Evolutionary conservation across 2,888 invertebrate genomes (phyloP), one percentile per base, ranked within the genome.

Genomic region (Nesidiocoris tenuis): DNA sequence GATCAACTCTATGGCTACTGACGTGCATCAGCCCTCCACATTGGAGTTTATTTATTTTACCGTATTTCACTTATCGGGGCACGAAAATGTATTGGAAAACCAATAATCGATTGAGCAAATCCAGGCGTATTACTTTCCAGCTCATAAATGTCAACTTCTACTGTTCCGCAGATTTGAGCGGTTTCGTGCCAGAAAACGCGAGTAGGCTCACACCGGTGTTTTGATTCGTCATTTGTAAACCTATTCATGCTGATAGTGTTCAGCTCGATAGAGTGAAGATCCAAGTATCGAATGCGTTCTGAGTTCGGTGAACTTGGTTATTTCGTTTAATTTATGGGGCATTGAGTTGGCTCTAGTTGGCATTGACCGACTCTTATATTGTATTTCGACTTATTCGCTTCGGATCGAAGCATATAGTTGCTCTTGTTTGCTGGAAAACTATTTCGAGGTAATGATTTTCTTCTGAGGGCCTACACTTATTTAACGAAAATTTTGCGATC

Each of bases 401-500:
- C 39, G 3, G 39, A 12, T 39, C 12, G 39, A 39, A 39, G 39
- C 39, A 39, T n/a, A n/a, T 12, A 12, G 39, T 39, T 39, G 12
- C 39, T 39, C 39, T 39, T 39, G 39, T 39, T 39, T 39, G 39
- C 12, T 39, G 39, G 3, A 12, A 39, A 39, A 7, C 39, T 39
- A 39, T 39, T 39, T 7, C 39, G 39, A 39, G 39, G 12, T 39
- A 12, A n/a, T 39, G 5, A 12, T 39, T 39, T 39, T 39, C 3
- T 39, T 39, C 39, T 39, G 39, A 39, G 39, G 39, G 39, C 3
- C 12, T 39, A 3, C n/a, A n/a, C n/a, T n/a, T n/a, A n/a, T n/a
- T n/a, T n/a, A n/a, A n/a, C n/a, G n/a, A n/a, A n/a, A n/a, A n/a
- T 3, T 39, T 39, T 24, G 72, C 72, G 72, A 61, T 54, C 72